These are phyloP conservation scores for Crypturellus tataupa DNA, from an alignment of 2,797 vertebrate genomes.

Conservation along the genomic window DNA sequence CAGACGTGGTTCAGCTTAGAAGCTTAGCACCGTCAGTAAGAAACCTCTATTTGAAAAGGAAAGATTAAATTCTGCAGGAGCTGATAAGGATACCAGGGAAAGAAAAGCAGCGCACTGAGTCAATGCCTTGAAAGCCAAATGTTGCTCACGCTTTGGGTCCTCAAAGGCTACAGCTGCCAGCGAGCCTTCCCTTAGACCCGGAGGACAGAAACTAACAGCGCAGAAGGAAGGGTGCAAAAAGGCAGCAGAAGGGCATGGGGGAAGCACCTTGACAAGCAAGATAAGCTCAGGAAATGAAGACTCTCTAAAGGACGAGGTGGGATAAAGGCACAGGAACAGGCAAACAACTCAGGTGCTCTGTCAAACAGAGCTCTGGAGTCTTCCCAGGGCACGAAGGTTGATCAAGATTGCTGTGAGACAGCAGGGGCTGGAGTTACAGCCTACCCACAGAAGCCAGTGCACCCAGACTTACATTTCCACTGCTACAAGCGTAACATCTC, in stretches of 20 bases:
- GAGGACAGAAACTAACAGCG: neutral
- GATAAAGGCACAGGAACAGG: neutral
- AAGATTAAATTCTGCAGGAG: neutral
- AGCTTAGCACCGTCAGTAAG: neutral
- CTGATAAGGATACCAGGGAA: slow-evolving; percentile 4
- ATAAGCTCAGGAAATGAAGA: neutral
- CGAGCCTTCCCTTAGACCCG: neutral
- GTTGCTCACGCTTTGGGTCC: neutral
- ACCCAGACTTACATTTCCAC: neutral
- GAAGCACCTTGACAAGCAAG: neutral
- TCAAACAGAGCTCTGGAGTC: neutral
- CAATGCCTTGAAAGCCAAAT: neutral
- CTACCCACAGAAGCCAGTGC: neutral
- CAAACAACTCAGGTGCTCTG: neutral
- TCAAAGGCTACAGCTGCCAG: neutral
- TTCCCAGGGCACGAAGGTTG: neutral
- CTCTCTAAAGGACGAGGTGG: neutral
- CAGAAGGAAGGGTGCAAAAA: neutral
- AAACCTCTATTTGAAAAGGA: neutral
- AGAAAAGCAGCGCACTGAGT: neutral
- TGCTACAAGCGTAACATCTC: neutral
- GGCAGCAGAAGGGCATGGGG: neutral
- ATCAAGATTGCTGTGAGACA: neutral
- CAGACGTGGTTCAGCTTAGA: neutral
- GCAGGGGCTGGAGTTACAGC: neutral